Evolutionary conservation across 37 sponge, comb jelly and placozoan genomes (phyloP).

Genomic region (Cliona cf. orientalis): DNA sequence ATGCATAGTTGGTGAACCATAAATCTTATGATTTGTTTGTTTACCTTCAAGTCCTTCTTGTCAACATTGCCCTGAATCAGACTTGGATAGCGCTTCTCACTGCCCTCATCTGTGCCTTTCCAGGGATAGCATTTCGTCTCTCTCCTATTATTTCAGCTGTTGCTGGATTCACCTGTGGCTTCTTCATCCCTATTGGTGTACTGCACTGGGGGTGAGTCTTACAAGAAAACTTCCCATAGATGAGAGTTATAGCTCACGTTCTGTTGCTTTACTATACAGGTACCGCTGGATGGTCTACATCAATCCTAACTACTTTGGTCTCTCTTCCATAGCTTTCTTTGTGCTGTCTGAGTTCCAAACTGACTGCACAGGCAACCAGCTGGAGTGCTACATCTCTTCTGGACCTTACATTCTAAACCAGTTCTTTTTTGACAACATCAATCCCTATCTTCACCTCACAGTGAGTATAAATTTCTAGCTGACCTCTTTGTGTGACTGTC

Average conservation of each 20-base stretch:
- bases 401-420: constrained; percentile 61
- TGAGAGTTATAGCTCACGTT: no score
- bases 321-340: constrained; percentile 65
- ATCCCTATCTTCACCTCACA: constrained; percentile 70
- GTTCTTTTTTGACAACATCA: constrained; percentile 66
- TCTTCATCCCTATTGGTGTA: constrained; percentile 75
- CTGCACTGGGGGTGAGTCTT: constrained; percentile 67
- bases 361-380: constrained; percentile 47
- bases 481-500: no score
- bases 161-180: constrained; percentile 92
- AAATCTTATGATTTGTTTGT: constrained; percentile 30
- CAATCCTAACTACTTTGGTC: constrained; percentile 92
- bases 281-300: constrained; percentile 79
- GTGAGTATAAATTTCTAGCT: constrained; percentile 48
- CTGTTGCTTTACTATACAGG: no score
- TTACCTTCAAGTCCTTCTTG: constrained; percentile 54
- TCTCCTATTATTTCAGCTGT: constrained; percentile 79
- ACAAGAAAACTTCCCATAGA: no score
- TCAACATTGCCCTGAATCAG: constrained; percentile 85
- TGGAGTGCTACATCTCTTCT: constrained; percentile 73
- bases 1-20: constrained; percentile 47
- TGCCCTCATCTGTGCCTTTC: constrained; percentile 72
- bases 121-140: constrained; percentile 53
- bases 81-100: constrained; percentile 84
- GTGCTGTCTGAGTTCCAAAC: constrained; percentile 51